phyloP scores from a whole-genome alignment of 2,113 vertebrate genomes.

The Sturnus vulgaris region DNA sequence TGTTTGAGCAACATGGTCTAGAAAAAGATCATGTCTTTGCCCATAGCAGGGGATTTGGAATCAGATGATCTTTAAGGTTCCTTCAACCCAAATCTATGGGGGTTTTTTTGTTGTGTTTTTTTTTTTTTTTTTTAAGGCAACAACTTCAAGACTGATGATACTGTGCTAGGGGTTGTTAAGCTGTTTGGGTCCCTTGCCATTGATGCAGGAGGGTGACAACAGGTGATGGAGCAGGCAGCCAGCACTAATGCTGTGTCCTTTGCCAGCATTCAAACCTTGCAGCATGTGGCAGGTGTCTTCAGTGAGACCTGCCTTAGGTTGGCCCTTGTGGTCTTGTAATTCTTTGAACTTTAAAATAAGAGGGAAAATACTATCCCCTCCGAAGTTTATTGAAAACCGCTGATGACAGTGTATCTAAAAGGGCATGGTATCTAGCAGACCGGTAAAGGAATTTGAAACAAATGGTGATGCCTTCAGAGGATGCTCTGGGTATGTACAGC shows the following conservation, averaged over 20 bases:
- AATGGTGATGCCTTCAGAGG: background rate
- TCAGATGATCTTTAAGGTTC: background rate
- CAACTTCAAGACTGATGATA: background rate
- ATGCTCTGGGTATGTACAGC: background rate
- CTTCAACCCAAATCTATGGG: background rate
- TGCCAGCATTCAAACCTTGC: background rate
- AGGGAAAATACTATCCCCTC: background rate
- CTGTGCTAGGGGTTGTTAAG: background rate
- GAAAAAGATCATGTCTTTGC: background rate
- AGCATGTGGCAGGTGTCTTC: accelerated
- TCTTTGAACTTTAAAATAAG: background rate
- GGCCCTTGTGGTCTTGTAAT: background rate
- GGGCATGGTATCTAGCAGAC: background rate
- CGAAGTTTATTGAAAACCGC: background rate
- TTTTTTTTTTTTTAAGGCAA: background rate
- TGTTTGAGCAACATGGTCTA: background rate
- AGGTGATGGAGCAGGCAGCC: background rate
- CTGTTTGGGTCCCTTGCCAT: background rate
- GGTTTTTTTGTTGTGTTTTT: background rate
- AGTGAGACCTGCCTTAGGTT: background rate
- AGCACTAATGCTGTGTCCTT: background rate
- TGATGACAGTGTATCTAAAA: background rate
- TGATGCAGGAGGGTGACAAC: too few species aligned
- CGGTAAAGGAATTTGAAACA: background rate
- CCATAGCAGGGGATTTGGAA: background rate